Conservation (phyloP, 2,797 vertebrate genomes). For the Avahi laniger region DNA sequence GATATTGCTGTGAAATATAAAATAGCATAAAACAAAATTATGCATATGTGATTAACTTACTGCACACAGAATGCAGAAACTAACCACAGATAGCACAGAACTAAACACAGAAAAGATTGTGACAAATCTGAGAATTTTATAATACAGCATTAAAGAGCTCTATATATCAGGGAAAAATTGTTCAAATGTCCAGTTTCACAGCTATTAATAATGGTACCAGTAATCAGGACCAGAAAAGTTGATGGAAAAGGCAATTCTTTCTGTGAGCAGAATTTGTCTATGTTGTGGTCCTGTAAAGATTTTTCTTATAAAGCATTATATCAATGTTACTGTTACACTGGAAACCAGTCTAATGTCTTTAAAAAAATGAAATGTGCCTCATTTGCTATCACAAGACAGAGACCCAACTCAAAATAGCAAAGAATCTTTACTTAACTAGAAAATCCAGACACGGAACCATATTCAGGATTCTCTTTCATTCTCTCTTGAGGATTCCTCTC, state of each 20-base stretch:
- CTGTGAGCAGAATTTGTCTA: not conserved
- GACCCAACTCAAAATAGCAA: not conserved
- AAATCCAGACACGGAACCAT: not conserved
- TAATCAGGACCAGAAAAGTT: not conserved
- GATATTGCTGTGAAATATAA: slow-evolving; percentile 4
- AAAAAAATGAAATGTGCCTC: not conserved
- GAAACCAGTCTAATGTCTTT: not conserved
- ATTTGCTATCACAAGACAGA: not conserved
- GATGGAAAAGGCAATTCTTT: not conserved
- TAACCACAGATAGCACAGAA: not conserved
- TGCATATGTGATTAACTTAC: not conserved
- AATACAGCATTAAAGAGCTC: not conserved
- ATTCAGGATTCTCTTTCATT: not conserved
- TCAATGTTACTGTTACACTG: not conserved
- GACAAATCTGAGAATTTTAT: not conserved
- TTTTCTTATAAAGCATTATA: not conserved
- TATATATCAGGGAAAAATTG: not conserved
- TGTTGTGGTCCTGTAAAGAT: not conserved
- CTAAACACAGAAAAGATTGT: not conserved
- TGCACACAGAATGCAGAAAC: not conserved
- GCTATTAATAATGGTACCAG: not conserved
- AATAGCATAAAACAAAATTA: not conserved
- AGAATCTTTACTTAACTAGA: not conserved
- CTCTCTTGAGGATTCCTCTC: not conserved
- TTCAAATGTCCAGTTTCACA: not conserved